Percentiles rank a stretch among this genome's conserved stretches.
These are phyloP conservation scores for Harpalus rubripes DNA, from an alignment of 2,888 invertebrate species.

Conservation along the genomic window DNA sequence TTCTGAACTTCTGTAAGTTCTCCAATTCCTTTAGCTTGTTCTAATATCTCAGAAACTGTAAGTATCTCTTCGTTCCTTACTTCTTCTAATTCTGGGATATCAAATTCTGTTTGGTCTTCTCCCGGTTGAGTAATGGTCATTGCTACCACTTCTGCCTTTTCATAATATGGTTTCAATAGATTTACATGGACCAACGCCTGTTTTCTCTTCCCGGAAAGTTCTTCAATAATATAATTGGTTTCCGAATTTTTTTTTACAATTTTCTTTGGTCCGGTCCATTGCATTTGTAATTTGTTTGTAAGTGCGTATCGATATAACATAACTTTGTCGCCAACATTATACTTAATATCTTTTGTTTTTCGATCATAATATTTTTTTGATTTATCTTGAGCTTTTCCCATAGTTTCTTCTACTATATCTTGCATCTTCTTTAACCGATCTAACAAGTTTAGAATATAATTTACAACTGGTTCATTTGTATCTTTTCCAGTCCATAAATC, in stretches of 20 bases:
- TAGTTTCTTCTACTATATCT: no score
- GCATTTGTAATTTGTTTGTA: constrained; percentile 48
- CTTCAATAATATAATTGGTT: constrained; percentile 43
- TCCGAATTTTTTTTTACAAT: constrained; percentile 36
- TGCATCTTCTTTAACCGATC: no score
- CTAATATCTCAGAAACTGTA: constrained; percentile 3
- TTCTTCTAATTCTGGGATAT: constrained; percentile 30
- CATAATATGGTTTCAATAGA: constrained; percentile 41
- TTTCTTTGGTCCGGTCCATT: constrained; percentile 46
- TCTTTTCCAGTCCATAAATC: no score
- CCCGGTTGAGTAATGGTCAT: neutral
- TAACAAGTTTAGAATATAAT: no score
- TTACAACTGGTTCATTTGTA: no score
- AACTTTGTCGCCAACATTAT: no score
- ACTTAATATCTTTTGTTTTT: no score
- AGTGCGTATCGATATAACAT: neutral
- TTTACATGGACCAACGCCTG: constrained; percentile 38
- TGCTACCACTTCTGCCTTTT: constrained; percentile 31
- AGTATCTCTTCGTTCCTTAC: neutral
- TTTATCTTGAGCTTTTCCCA: no score
- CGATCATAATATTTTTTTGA: no score
- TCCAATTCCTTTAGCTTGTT: constrained; percentile 18
- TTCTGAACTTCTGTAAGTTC: neutral
- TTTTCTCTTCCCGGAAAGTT: constrained; percentile 18
- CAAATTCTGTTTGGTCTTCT: constrained; percentile 18